phyloP scores from a whole-genome alignment of 2,113 vertebrate species.

The Myotis brandtii region DNA sequence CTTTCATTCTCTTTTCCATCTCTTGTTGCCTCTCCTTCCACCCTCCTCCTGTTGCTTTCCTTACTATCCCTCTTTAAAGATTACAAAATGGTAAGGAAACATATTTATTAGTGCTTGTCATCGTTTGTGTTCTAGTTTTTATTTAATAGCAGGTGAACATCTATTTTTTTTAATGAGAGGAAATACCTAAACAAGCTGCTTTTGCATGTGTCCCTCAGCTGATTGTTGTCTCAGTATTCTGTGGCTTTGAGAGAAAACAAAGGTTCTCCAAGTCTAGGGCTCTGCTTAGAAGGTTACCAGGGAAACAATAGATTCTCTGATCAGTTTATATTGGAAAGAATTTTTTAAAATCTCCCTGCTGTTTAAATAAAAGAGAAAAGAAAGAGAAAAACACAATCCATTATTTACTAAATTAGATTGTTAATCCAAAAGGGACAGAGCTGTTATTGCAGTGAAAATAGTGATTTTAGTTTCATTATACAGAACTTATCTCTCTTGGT shows the following conservation, averaged over 20 bases:
- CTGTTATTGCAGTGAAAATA: not conserved
- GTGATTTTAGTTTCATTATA: conserved; percentile 17
- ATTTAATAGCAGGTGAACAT: not conserved
- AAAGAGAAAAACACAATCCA: conserved; percentile 46
- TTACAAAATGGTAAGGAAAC: not conserved
- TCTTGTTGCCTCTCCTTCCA: not conserved
- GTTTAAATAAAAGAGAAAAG: conserved; percentile 47
- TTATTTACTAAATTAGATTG: conserved; percentile 63
- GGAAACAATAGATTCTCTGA: conserved; percentile 43
- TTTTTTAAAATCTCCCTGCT: not conserved
- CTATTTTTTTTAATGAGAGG: conserved; percentile 39
- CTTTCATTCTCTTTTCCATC: not conserved
- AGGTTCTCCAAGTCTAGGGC: not conserved
- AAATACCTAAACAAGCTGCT: not conserved
- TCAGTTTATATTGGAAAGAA: conserved; percentile 12
- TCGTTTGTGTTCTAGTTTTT: not conserved
- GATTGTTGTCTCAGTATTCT: not conserved
- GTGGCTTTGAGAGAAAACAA: conserved; percentile 28
- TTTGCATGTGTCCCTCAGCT: not conserved
- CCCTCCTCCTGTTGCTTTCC: not conserved
- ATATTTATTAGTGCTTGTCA: not conserved
- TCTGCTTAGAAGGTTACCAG: conserved; percentile 26
- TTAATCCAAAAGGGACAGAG: conserved; percentile 34
- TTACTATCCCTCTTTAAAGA: not conserved
- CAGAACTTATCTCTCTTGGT: not conserved